Percentiles rank a stretch among this genome's conserved stretches.
Conservation (phyloP, 2,888 invertebrate species). For the Tetranychus truncatus region DNA sequence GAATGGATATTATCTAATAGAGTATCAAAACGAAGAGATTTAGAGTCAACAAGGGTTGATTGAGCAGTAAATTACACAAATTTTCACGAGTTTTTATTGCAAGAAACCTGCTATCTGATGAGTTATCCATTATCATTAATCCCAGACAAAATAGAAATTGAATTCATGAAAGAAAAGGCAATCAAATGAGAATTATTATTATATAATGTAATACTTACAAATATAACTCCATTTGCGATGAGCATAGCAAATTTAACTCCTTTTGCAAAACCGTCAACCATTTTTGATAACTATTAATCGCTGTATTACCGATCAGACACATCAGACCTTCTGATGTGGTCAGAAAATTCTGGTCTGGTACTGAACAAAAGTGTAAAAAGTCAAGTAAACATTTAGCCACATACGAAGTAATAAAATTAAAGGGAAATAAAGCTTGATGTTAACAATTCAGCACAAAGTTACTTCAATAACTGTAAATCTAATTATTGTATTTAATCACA, state of each 20-base stretch:
- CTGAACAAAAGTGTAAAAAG: neutral
- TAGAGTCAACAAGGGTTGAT: too few species aligned
- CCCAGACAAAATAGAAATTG: neutral
- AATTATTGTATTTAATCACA: too few species aligned
- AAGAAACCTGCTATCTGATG: neutral
- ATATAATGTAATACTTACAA: slow-evolving; percentile 50
- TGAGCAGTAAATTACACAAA: too few species aligned
- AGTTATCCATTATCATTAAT: too few species aligned
- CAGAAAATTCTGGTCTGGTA: neutral
- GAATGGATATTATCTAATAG: too few species aligned
- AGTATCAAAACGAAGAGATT: too few species aligned
- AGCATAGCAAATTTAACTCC: slow-evolving; percentile 71
- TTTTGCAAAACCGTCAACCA: slow-evolving; percentile 68
- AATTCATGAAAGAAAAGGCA: neutral
- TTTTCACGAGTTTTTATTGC: too few species aligned
- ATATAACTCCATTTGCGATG: slow-evolving; percentile 59
- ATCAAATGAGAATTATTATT: neutral
- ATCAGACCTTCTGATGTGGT: neutral
- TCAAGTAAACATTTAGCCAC: too few species aligned
- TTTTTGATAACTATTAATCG: slow-evolving; percentile 16
- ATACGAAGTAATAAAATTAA: too few species aligned
- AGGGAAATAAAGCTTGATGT: too few species aligned
- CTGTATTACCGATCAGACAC: neutral
- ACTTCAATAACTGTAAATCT: too few species aligned
- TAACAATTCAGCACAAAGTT: too few species aligned